Percentiles rank a stretch among this genome's conserved stretches.
Evolutionary conservation across 2,797 vertebrate genomes (phyloP).

Genomic region (Sitta carolinensis): DNA sequence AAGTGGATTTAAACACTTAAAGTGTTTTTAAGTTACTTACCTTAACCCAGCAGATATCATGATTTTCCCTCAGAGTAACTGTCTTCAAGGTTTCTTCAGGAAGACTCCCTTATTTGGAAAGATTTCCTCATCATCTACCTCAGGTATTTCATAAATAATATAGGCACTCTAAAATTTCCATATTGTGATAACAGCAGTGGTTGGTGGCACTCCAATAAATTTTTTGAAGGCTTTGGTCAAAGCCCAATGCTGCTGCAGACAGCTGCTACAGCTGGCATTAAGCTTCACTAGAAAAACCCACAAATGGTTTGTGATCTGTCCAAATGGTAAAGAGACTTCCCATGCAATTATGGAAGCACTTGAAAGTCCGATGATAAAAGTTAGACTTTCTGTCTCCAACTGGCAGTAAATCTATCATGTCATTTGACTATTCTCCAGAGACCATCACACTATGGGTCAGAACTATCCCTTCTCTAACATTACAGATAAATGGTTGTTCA

Average conservation of each 20-base stretch:
- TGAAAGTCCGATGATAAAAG: slow-evolving; percentile 39
- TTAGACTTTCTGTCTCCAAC: slow-evolving; percentile 52
- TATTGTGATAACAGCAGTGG: background rate
- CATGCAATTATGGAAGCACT: slow-evolving; percentile 16
- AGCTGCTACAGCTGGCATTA: background rate
- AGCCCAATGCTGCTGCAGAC: background rate
- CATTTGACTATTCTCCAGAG: background rate
- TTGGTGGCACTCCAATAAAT: background rate
- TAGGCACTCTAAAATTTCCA: background rate
- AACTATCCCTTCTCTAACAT: background rate
- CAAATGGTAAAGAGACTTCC: slow-evolving; percentile 5
- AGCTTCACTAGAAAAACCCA: background rate
- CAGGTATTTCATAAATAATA: background rate
- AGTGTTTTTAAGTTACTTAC: background rate
- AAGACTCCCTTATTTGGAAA: background rate
- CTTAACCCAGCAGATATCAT: background rate
- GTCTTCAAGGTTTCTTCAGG: background rate
- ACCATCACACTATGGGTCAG: background rate
- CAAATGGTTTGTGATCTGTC: slow-evolving; percentile 27
- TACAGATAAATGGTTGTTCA: background rate
- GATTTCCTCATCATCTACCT: background rate
- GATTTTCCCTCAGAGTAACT: background rate
- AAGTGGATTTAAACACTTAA: background rate
- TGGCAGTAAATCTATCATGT: background rate
- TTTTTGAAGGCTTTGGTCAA: background rate